These are phyloP conservation scores for Apotomis capreana DNA, from an alignment of 2,888 invertebrate genomes.

Conservation along the genomic window DNA sequence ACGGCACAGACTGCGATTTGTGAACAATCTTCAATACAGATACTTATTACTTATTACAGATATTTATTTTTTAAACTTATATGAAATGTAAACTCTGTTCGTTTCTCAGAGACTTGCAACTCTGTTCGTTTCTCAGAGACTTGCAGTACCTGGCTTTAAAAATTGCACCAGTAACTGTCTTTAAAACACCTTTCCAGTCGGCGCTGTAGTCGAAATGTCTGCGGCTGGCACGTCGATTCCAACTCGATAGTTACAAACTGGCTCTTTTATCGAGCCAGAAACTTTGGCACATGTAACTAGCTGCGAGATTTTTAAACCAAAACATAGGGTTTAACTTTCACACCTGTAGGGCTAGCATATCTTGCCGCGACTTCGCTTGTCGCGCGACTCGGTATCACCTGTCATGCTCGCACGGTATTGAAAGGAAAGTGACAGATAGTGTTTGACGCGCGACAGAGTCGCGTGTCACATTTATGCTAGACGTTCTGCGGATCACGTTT, in stretches of 20 bases:
- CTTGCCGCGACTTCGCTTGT: too few species aligned
- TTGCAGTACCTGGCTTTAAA: neutral
- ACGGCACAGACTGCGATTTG: too few species aligned
- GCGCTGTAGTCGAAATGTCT: slow-evolving; percentile 47
- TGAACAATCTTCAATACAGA: too few species aligned
- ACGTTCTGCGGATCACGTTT: too few species aligned
- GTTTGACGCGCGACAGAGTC: too few species aligned
- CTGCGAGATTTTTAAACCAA: slow-evolving; percentile 35
- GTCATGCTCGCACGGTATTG: too few species aligned
- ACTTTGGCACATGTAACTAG: slow-evolving; percentile 45
- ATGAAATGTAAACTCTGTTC: too few species aligned
- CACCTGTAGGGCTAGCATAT: too few species aligned
- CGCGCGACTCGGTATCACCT: too few species aligned
- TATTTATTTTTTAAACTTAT: neutral
- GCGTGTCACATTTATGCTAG: too few species aligned
- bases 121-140: neutral
- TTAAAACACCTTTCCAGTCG: slow-evolving; percentile 30
- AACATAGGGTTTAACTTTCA: slow-evolving; percentile 3
- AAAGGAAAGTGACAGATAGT: too few species aligned
- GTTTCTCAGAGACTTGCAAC: neutral
- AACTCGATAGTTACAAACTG: slow-evolving; percentile 59
- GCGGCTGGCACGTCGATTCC: slow-evolving; percentile 55
- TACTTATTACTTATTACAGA: neutral
- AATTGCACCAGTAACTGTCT: slow-evolving; percentile 21
- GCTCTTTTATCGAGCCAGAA: slow-evolving; percentile 53